Evolutionary conservation across 1,140 invertebrate genomes (phyloP).

Genomic region (Bombus impatiens): DNA sequence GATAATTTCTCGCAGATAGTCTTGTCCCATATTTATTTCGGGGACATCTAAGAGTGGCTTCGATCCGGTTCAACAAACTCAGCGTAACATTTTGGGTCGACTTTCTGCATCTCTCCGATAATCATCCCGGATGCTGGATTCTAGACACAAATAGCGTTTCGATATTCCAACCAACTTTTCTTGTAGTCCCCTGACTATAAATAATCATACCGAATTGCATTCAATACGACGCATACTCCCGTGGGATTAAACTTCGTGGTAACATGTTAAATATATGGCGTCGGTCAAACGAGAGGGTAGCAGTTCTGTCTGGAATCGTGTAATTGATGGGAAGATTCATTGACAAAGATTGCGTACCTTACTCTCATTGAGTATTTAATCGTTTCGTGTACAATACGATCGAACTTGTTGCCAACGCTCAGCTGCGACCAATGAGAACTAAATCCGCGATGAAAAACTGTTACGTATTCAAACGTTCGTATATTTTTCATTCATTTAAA

Average conservation of each 20-base stretch:
- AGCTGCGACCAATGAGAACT: background rate
- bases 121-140: background rate
- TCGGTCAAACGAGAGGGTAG: background rate
- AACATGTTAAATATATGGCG: slow-evolving; percentile 8
- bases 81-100: background rate
- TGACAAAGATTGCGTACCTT: background rate
- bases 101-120: slow-evolving; percentile 23
- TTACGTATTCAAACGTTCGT: background rate
- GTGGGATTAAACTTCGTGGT: background rate
- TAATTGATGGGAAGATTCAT: background rate
- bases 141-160: slow-evolving; percentile 16
- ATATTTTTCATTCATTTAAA: background rate
- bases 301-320: background rate
- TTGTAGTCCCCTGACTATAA: background rate
- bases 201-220: slow-evolving; percentile 8
- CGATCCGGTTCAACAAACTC: background rate
- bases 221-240: background rate
- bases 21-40: slow-evolving; percentile 17
- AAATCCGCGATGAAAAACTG: background rate
- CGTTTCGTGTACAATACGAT: background rate
- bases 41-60: background rate
- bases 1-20: background rate
- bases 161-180: background rate
- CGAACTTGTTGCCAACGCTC: background rate
- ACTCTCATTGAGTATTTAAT: background rate